Conservation (phyloP, 2,113 vertebrate genomes). For the Trogon surrucura region DNA sequence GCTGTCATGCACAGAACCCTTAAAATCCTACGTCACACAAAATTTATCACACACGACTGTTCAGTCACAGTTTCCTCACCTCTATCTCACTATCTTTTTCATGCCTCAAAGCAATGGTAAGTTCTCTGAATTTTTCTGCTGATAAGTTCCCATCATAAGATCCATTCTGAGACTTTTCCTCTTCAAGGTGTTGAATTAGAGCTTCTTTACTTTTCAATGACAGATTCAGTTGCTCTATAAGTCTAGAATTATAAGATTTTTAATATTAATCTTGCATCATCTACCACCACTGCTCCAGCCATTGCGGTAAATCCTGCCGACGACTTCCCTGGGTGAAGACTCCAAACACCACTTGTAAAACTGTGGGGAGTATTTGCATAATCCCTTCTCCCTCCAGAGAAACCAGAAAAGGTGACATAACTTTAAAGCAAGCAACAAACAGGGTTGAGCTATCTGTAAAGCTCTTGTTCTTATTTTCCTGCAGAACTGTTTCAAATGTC, state of each 20-base stretch:
- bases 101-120: constrained; percentile 60
- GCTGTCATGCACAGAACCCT: background rate
- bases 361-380: background rate
- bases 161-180: constrained; percentile 64
- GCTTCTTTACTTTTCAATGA: constrained; percentile 85
- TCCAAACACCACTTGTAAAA: background rate
- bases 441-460: background rate
- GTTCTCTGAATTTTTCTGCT: constrained; percentile 68
- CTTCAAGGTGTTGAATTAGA: constrained; percentile 79
- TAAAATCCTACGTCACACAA: background rate
- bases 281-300: background rate
- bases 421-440: background rate
- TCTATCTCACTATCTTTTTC: constrained; percentile 81
- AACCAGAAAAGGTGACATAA: background rate
- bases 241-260: constrained; percentile 75
- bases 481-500: background rate
- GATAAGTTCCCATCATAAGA: constrained; percentile 50
- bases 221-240: constrained; percentile 84
- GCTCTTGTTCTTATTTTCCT: background rate
- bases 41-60: background rate
- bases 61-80: constrained; percentile 72
- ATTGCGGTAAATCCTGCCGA: background rate
- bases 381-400: background rate
- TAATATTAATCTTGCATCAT: constrained; percentile 68
- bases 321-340: background rate